A percentile compares a stretch with the other conserved stretches of the same genome.
These are phyloP conservation scores for Chrysolina haemoptera DNA, from an alignment of 2,888 invertebrate genomes.

Conservation along the genomic window DNA sequence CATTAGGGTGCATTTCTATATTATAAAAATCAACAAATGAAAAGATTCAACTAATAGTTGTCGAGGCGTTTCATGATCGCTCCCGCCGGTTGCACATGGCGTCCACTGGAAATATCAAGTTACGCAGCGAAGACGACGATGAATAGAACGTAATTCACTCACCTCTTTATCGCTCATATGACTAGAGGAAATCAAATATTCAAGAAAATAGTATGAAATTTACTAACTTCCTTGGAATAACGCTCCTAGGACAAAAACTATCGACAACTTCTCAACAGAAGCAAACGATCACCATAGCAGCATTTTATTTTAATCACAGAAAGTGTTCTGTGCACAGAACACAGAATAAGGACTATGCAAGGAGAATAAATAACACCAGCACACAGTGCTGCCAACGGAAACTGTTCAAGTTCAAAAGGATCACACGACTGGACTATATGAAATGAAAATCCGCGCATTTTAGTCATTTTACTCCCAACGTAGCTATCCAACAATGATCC, in stretches of 20 bases:
- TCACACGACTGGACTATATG: no score
- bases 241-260: not conserved
- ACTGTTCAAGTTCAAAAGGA: no score
- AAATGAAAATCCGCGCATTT: no score
- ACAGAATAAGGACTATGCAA: no score
- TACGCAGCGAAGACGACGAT: not conserved
- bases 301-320: not conserved
- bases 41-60: not conserved
- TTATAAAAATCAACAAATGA: not conserved
- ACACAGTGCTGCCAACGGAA: no score
- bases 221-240: not conserved
- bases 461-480: no score
- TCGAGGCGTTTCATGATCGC: slow-evolving; percentile 14
- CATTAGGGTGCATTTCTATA: not conserved
- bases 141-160: slow-evolving; percentile 15
- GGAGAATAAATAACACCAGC: no score
- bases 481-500: no score
- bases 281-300: not conserved
- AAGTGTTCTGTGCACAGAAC: not conserved
- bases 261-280: not conserved
- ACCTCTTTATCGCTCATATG: slow-evolving; percentile 43
- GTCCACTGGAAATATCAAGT: slow-evolving; percentile 26
- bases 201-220: not conserved
- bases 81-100: slow-evolving; percentile 37
- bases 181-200: not conserved